Evolutionary conservation across 2,113 vertebrate species (phyloP), one percentile per base, ranked within the genome.

Genomic region (Aptenodytes patagonicus): DNA sequence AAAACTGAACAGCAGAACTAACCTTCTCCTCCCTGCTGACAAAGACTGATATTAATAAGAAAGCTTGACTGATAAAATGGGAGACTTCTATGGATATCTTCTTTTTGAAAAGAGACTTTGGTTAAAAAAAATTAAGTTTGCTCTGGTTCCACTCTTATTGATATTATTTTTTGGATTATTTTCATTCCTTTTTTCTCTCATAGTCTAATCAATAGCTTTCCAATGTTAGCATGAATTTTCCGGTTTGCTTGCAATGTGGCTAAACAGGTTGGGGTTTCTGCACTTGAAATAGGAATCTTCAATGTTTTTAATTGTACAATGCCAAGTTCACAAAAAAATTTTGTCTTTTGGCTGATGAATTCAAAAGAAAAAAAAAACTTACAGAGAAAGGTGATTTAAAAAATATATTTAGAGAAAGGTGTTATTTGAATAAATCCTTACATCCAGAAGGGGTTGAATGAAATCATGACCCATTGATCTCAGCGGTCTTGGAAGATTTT

Each of bases 301-400:
- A 42, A 2, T 44, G 8, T 16, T 85, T 91, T 64, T n/a, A 72
- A 47, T 6, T 77, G 6, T 40, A 79, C 10, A 42, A 19, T 71
- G 9, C 5, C 55, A 80, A 44, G 5, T n/a, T 60, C 11, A 65
- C 6, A 55, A 57, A 71, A 69, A n/a, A 17, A 0, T 0, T 7
- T 60, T 51, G 6, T 21, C 1, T 73, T 72, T 76, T 65, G 7
- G 3, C 4, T 77, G 16, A 77, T 28, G 54, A 95, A 77, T 52
- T 76, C 10, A 62, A 24, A 73, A 82, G 4, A 64, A 92, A 60
- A 32, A 32, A 47, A 44, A 46, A 32, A 22, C 1, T 14, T 82
- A 65, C 6, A 24, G 5, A 64, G 18, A 61, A 85, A 92, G 2
- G 3, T 34, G 14, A 49, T 36, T 51, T 51, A 6, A 1, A 44